Conservation (phyloP, 2,113 vertebrate species). For the Saguinus midas region DNA sequence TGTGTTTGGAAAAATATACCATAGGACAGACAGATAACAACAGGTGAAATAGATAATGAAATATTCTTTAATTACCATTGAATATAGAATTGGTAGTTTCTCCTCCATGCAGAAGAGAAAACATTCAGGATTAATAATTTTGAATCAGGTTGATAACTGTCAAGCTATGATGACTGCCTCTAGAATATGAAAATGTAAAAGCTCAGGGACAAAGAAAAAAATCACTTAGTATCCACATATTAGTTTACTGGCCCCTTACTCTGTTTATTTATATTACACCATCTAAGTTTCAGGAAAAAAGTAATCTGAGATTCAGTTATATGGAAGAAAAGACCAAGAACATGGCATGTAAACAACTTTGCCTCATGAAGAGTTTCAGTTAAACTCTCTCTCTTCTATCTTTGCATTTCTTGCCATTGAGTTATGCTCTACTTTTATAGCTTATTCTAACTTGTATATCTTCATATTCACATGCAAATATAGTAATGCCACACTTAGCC, state of each 20-base stretch:
- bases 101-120: not conserved
- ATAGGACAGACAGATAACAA: not conserved
- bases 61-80: not conserved
- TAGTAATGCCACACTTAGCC: not conserved
- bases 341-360: not conserved
- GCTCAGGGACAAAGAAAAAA: not conserved
- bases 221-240: not conserved
- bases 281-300: not conserved
- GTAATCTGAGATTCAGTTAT: not conserved
- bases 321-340: not conserved
- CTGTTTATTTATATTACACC: not conserved
- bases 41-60: not conserved
- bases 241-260: not conserved
- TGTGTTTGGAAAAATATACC: not conserved
- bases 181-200: constrained; percentile 27
- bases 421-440: not conserved
- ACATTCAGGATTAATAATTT: not conserved
- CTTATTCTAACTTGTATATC: not conserved
- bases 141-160: not conserved
- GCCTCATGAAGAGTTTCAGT: not conserved
- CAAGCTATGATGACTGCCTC: not conserved
- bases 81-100: not conserved
- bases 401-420: not conserved
- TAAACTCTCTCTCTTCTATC: not conserved
- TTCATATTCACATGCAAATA: not conserved